Evolutionary conservation across 2,888 invertebrate genomes (phyloP).

Genomic region (Timema cristinae): DNA sequence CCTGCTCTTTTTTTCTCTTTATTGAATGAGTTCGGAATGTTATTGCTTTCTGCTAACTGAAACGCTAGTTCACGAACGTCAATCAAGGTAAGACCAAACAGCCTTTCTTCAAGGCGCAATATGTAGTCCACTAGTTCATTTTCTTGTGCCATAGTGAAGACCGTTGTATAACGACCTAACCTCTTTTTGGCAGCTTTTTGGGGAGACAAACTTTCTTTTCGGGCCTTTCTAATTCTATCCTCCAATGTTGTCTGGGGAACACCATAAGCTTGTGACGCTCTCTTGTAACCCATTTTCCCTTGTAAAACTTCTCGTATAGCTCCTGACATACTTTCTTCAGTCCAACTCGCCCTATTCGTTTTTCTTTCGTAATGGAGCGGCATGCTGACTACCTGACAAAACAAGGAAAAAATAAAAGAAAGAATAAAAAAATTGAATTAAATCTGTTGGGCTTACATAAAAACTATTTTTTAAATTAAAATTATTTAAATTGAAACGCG

Average conservation of each 20-base stretch:
- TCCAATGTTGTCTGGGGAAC: conserved; percentile 2
- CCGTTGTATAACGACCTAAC: not conserved
- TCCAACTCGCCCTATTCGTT: conserved; percentile 11
- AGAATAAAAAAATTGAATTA: not conserved
- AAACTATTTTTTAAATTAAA: too few species aligned
- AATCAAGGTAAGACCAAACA: conserved; percentile 13
- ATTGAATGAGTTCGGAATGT: conserved; percentile 5
- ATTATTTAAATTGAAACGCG: too few species aligned
- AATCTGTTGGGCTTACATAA: too few species aligned
- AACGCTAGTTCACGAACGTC: conserved; percentile 10
- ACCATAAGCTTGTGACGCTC: conserved; percentile 11
- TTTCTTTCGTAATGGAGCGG: not conserved
- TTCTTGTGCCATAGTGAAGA: conserved; percentile 13
- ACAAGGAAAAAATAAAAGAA: not conserved
- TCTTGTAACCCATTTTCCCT: conserved; percentile 11
- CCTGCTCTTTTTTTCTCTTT: conserved; percentile 9
- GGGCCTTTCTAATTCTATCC: conserved; percentile 5
- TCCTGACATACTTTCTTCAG: conserved; percentile 11
- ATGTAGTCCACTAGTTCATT: conserved; percentile 2
- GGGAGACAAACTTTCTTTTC: conserved; percentile 2
- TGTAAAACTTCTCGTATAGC: conserved; percentile 5
- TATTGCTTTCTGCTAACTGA: conserved; percentile 10
- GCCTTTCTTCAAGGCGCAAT: not conserved
- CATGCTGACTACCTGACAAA: conserved; percentile 2
- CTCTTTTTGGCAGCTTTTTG: conserved; percentile 9